A percentile compares a stretch with the other conserved stretches of the same genome.
Conservation (phyloP, 2,797 vertebrate species). For the Scarus forsteni region DNA sequence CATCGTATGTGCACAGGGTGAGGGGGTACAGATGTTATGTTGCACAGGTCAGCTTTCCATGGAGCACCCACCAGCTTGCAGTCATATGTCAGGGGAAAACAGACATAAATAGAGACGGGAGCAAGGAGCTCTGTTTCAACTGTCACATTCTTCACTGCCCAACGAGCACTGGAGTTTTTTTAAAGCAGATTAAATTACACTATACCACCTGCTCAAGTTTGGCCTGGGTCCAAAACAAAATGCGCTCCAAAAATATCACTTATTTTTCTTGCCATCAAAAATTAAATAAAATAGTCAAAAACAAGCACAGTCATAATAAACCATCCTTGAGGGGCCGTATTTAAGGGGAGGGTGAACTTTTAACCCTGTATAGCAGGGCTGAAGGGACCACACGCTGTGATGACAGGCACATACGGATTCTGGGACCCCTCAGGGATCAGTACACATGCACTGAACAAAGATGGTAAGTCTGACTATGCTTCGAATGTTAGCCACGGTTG, state of each 20-base stretch:
- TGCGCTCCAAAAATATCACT: neutral
- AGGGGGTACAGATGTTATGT: slow-evolving; percentile 23
- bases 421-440: slow-evolving; percentile 50
- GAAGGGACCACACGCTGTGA: slow-evolving; percentile 57
- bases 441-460: slow-evolving; percentile 23
- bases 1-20: slow-evolving; percentile 25
- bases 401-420: slow-evolving; percentile 59
- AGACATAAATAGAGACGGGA: slow-evolving; percentile 54
- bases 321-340: slow-evolving; percentile 53
- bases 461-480: slow-evolving; percentile 11
- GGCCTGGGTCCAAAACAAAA: neutral
- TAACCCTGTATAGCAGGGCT: slow-evolving; percentile 66
- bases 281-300: too few relatives aligned
- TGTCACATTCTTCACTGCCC: slow-evolving; percentile 41
- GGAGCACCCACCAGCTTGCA: slow-evolving; percentile 43
- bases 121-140: slow-evolving; percentile 42
- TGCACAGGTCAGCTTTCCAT: slow-evolving; percentile 48
- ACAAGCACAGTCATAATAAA: slow-evolving; percentile 25
- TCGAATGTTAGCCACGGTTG: neutral
- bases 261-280: neutral
- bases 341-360: slow-evolving; percentile 65
- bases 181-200: slow-evolving; percentile 42
- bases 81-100: slow-evolving; percentile 36
- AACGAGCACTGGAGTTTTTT: slow-evolving; percentile 19
- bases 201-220: slow-evolving; percentile 35